A percentile compares a stretch with the other conserved stretches of the same genome.
Conservation (phyloP, 2,888 invertebrate species). For the Trimorus sp. region DNA sequence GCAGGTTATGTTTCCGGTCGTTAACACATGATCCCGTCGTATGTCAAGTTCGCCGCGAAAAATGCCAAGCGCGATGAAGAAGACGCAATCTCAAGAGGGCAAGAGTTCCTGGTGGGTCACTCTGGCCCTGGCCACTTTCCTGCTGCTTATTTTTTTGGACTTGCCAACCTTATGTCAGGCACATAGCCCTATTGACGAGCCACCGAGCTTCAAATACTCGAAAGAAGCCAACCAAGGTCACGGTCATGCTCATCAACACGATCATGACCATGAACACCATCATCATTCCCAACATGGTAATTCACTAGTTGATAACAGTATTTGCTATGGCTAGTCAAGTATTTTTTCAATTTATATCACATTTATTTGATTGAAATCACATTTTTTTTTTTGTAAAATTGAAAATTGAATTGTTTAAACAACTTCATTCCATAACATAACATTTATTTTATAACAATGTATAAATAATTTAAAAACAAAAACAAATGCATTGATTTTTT, state of each 20-base stretch:
- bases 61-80: not conserved
- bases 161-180: constrained; percentile 76
- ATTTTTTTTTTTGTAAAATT: too few species aligned
- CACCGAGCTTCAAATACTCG: constrained; percentile 92
- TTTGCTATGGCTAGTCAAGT: too few species aligned
- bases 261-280: constrained; percentile 14
- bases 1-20: constrained; percentile 16
- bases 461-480: too few species aligned
- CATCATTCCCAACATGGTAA: constrained; percentile 24
- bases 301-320: not conserved
- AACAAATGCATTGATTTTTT: too few species aligned
- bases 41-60: not conserved
- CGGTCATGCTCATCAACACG: constrained; percentile 16
- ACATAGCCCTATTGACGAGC: constrained; percentile 82
- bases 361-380: too few species aligned
- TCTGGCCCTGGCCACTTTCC: constrained; percentile 69
- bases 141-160: constrained; percentile 77
- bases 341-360: too few species aligned
- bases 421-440: too few species aligned
- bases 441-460: too few species aligned
- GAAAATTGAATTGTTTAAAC: too few species aligned
- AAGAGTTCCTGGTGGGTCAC: constrained; percentile 67
- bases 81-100: not conserved
- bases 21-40: not conserved
- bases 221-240: constrained; percentile 84